phyloP scores from a whole-genome alignment of 2,113 vertebrate species.

The Psittacula cyanocephala region DNA sequence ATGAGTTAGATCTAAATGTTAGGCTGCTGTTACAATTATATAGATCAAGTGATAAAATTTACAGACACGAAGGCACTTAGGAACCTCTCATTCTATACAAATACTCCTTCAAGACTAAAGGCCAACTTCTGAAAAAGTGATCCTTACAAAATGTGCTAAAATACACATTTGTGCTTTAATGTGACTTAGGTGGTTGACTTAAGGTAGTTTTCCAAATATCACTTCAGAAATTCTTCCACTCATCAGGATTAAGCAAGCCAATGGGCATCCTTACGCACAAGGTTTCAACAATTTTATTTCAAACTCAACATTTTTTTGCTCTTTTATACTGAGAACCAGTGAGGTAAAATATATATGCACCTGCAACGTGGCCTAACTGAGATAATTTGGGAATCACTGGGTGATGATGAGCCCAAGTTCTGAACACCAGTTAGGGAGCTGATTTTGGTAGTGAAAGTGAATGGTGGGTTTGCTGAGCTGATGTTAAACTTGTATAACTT shows the following conservation, averaged over 20 bases:
- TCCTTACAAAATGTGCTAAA: neutral
- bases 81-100: neutral
- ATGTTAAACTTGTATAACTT: neutral
- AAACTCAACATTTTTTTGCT: neutral
- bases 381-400: neutral
- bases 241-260: neutral
- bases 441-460: neutral
- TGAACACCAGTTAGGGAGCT: neutral
- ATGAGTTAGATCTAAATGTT: neutral
- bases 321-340: neutral
- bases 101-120: neutral
- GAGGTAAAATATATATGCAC: neutral
- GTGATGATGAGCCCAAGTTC: neutral
- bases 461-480: neutral
- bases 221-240: neutral
- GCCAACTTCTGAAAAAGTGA: neutral
- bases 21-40: neutral
- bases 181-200: neutral
- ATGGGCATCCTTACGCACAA: neutral
- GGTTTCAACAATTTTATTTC: neutral
- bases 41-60: neutral
- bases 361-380: fast-evolving
- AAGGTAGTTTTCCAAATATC: neutral
- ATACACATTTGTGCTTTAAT: neutral
- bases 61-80: neutral